phyloP scores from a whole-genome alignment of 2,113 vertebrate species.

The Craseonycteris thonglongyai region DNA sequence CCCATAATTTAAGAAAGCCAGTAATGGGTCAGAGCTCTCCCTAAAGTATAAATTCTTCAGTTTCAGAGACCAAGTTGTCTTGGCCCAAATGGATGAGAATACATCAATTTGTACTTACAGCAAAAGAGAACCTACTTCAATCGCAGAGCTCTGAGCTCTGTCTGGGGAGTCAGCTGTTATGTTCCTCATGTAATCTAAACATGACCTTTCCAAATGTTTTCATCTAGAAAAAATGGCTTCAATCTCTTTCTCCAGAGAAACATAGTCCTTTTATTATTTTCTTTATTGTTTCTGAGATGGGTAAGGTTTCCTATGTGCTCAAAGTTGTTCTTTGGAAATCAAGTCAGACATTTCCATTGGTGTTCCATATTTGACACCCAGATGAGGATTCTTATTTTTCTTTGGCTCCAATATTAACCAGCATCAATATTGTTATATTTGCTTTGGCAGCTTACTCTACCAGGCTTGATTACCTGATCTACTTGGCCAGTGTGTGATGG shows the following conservation, averaged over 20 bases:
- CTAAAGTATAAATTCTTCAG: not conserved
- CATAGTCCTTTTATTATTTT: constrained; percentile 38
- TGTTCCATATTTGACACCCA: not conserved
- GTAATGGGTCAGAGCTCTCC: not conserved
- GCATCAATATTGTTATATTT: no score
- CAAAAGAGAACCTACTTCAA: constrained; percentile 5
- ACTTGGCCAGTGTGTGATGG: not conserved
- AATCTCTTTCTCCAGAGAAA: constrained; percentile 48
- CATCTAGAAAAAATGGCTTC: constrained; percentile 48
- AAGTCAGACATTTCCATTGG: not conserved
- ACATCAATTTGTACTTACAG: not conserved
- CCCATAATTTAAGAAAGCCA: not conserved
- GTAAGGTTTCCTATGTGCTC: constrained; percentile 9
- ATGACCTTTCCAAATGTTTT: constrained; percentile 47
- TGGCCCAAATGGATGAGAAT: not conserved
- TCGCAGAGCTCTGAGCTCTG: not conserved
- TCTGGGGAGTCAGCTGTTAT: not conserved
- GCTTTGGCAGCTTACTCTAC: not conserved
- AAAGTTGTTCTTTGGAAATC: constrained; percentile 1
- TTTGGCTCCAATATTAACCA: not conserved
- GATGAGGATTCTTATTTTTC: not conserved
- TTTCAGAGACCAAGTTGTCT: not conserved
- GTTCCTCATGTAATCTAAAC: constrained; percentile 31
- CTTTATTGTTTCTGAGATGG: constrained; percentile 37
- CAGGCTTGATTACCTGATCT: not conserved